Evolutionary conservation across 2,113 vertebrate species (phyloP), one percentile per base, ranked within the genome.

Genomic region (Limanda limanda): DNA sequence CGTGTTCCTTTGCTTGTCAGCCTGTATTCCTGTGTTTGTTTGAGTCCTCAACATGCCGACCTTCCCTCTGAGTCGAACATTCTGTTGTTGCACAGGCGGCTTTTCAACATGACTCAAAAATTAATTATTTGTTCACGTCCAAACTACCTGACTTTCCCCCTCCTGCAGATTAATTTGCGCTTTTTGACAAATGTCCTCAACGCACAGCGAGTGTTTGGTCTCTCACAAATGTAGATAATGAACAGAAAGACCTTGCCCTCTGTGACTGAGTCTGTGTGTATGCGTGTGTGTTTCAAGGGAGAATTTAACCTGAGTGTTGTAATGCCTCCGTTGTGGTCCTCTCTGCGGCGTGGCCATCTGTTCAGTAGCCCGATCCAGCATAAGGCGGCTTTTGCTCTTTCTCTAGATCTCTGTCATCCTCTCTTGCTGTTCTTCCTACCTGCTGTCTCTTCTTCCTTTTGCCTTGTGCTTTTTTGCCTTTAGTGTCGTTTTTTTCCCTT

Each of bases 301-400:
- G 84, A 74, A 79, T 89, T 93, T 89, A 92, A 91, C 89, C 91
- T 84, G 84, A 91, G 64, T 76, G 89, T 83, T 90, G 83, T 91
- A 89, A 88, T 83, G 77, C 82, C 88, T 88, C 84, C 71, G 20
- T 68, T 88, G 86, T 89, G 89, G 88, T 76, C 81, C 17, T 81
- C 81, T 91, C 91, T 89, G 83, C 48, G 63, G 91, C 68, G 87
- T 56, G 75, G 58, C 92, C 92, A 91, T 93, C 92, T 93, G 91
- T 83, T 92, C 85, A 65, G 70, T 48, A 21, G 59, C 62, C 45
- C 24, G 64, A 76, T 90, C 85, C 89, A 90, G 57, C 63, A 67
- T 58, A 47, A 75, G 75, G 78, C 81, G 70, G 55, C 35, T 6
- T 72, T 73, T 74, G 56, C 68, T 81, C 72, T 27, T 15, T 68